Conservation (phyloP, 1,140 invertebrate genomes). For the Cydia strobilella region DNA sequence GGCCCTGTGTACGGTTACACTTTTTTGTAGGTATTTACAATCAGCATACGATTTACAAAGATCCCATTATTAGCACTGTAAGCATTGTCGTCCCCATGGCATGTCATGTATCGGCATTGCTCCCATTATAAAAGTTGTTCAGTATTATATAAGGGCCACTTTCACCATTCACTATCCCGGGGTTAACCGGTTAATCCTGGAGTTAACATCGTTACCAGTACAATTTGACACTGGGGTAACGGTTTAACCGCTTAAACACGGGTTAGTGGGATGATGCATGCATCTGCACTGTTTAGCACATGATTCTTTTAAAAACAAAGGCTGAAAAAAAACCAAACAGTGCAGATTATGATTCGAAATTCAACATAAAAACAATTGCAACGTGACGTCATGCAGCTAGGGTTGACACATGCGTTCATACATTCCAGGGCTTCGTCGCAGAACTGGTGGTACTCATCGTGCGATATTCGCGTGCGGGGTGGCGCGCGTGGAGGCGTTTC, state of each 20-base stretch:
- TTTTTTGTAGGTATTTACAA: not conserved
- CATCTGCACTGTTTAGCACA: too few relatives aligned
- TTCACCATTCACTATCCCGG: too few relatives aligned
- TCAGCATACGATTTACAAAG: not conserved
- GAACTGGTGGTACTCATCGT: conserved; percentile 88
- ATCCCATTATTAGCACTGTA: too few relatives aligned
- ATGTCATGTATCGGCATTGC: too few relatives aligned
- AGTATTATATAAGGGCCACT: too few relatives aligned
- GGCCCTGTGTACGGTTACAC: not conserved
- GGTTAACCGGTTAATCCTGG: too few relatives aligned
- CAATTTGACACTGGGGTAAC: too few relatives aligned
- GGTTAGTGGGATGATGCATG: too few relatives aligned
- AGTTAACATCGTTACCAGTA: too few relatives aligned
- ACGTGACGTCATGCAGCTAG: conserved; percentile 50
- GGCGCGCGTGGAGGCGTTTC: conserved; percentile 70
- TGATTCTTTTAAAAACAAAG: conserved; percentile 3
- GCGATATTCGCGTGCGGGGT: conserved; percentile 80
- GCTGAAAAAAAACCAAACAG: conserved; percentile 2
- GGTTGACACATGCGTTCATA: conserved; percentile 72
- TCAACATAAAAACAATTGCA: conserved; percentile 37
- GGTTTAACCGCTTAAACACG: too few relatives aligned
- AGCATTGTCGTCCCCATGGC: too few relatives aligned
- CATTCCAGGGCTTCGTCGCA: conserved; percentile 89
- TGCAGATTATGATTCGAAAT: conserved; percentile 31
- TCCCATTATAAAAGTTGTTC: too few relatives aligned